phyloP scores from a whole-genome alignment of 30 jellyfish, hydroid and myxozoan genomes.

The Thelohanellus kitauei region DNA sequence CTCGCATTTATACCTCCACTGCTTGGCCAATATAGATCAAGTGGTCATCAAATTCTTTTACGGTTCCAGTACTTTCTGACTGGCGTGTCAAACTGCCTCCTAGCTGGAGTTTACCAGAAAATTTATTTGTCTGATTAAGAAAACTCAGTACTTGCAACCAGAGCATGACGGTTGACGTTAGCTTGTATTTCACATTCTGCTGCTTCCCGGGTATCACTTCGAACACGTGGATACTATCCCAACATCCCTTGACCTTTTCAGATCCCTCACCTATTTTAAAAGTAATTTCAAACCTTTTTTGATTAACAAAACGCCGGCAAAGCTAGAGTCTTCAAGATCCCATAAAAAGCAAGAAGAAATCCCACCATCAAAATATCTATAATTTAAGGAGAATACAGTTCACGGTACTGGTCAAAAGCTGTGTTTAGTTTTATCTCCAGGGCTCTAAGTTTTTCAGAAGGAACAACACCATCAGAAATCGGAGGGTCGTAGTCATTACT shows the following conservation, averaged over 20 bases:
- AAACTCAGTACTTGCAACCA: conserved; percentile 48
- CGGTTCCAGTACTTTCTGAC: conserved; percentile 37
- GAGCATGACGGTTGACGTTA: conserved; percentile 78
- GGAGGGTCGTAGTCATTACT: conserved; percentile 92
- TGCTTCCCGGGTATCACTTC: too few species aligned
- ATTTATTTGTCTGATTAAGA: conserved; percentile 7
- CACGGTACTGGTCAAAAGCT: conserved; percentile 87
- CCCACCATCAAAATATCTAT: conserved; percentile 94
- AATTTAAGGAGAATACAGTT: conserved; percentile 16
- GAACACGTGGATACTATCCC: conserved; percentile 84
- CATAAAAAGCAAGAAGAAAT: conserved; percentile 74
- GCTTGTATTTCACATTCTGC: conserved; percentile 57
- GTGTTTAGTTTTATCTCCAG: conserved; percentile 62
- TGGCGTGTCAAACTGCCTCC: conserved; percentile 93
- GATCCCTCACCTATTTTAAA: conserved; percentile 87
- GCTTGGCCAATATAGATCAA: conserved; percentile 49
- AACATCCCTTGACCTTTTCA: conserved; percentile 68
- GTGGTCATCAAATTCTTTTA: conserved; percentile 37
- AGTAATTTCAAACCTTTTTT: conserved; percentile 24
- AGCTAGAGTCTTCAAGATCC: conserved; percentile 83
- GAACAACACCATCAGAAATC: conserved; percentile 78
- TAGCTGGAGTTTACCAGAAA: conserved; percentile 56
- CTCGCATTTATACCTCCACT: conserved; percentile 34
- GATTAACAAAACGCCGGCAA: conserved; percentile 85
- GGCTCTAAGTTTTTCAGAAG: conserved; percentile 57